Conservation (phyloP, 30 jellyfish, hydroid and myxozoan species). For the Calvadosia cruxmelitensis region DNA sequence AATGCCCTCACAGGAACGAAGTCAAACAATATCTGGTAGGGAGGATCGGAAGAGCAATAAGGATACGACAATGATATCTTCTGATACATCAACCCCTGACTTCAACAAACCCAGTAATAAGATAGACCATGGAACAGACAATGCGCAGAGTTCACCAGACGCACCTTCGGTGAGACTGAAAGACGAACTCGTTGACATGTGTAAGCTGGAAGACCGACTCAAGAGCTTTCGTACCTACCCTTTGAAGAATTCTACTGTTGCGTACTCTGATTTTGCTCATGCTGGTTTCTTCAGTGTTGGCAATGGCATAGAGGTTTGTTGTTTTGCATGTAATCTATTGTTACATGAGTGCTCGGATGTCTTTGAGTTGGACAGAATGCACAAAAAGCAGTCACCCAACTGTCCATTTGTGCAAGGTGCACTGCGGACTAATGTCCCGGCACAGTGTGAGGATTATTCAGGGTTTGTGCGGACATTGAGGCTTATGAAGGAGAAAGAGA, state of each 20-base stretch:
- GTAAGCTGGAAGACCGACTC: neutral
- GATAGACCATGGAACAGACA: neutral
- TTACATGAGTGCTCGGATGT: neutral
- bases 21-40: neutral
- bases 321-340: neutral
- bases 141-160: neutral
- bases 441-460: neutral
- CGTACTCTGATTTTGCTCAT: neutral
- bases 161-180: too few species aligned
- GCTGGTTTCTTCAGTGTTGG: neutral
- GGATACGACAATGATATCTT: neutral
- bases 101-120: neutral
- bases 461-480: neutral
- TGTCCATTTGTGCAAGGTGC: conserved; percentile 6
- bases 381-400: neutral
- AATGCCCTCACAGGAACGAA: neutral
- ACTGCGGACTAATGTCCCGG: neutral
- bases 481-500: neutral
- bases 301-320: neutral
- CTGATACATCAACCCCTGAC: neutral
- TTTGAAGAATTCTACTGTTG: neutral
- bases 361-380: neutral
- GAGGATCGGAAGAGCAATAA: neutral
- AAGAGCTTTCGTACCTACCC: neutral
- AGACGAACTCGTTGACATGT: too few species aligned